A percentile compares a stretch with the other conserved stretches of the same genome.
phyloP scores from a whole-genome alignment of 2,888 invertebrate genomes.

The Ormyrus labotus region DNA sequence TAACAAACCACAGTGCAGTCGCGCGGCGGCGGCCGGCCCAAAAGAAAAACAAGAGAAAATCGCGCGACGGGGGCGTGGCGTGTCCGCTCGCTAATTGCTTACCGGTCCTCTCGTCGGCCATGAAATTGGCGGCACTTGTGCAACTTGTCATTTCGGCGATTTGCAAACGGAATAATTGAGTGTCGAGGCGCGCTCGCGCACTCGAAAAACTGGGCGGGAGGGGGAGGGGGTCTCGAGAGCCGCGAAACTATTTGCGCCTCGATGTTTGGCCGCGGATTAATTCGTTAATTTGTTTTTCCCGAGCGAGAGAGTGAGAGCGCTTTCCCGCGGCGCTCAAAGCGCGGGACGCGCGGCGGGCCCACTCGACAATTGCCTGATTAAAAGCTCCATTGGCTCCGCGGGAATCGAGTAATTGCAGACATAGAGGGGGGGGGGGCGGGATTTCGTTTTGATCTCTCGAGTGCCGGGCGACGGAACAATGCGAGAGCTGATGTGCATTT shows the following conservation, averaged over 20 bases:
- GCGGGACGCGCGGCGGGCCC: background rate
- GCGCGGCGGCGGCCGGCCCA: no score
- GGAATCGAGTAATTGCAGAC: conserved; percentile 3
- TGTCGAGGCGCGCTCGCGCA: background rate
- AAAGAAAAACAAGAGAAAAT: no score
- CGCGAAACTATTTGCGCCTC: conserved; percentile 28
- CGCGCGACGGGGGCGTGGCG: no score
- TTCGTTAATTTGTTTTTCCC: conserved; percentile 45
- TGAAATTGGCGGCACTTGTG: no score
- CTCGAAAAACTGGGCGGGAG: background rate
- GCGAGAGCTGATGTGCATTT: no score
- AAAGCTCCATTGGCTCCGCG: conserved; percentile 19
- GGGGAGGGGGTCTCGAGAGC: background rate
- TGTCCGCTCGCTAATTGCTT: no score
- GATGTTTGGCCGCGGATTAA: background rate
- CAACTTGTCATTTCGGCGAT: conserved; percentile 1
- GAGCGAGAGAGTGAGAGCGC: no score
- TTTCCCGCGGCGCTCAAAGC: conserved; percentile 10
- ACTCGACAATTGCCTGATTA: conserved; percentile 39
- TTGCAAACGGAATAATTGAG: conserved; percentile 22
- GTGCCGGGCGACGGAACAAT: no score
- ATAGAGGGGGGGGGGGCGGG: no score
- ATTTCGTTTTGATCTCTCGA: no score
- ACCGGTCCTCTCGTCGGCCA: no score
- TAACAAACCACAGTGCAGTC: no score